Evolutionary conservation across 1,140 invertebrate genomes (phyloP).

Genomic region (Himalopsyche phryganea): DNA sequence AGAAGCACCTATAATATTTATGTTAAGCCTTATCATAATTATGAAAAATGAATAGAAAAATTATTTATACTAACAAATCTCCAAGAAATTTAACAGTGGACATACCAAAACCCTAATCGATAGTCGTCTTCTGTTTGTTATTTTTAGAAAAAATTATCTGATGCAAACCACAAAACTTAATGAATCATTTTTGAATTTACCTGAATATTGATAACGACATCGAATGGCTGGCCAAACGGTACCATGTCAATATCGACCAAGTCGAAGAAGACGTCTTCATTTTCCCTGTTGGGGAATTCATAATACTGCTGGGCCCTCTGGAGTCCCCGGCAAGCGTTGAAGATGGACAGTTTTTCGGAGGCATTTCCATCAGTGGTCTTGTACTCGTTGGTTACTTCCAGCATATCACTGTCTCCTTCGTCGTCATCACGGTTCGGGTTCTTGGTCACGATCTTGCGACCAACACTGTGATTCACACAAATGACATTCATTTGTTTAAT

Average conservation of each 20-base stretch:
- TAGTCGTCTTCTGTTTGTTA: too few species aligned
- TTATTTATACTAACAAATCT: too few species aligned
- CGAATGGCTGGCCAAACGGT: conserved; percentile 63
- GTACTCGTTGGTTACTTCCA: conserved; percentile 67
- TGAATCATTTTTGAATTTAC: too few species aligned
- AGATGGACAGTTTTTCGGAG: conserved; percentile 61
- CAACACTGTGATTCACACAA: conserved; percentile 58
- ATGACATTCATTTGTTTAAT: too few species aligned
- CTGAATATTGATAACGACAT: conserved; percentile 62
- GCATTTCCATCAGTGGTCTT: conserved; percentile 66
- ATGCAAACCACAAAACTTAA: too few species aligned
- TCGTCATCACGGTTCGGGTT: conserved; percentile 58
- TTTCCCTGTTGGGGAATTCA: conserved; percentile 52
- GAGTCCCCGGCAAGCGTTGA: conserved; percentile 61
- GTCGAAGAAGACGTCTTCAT: conserved; percentile 65
- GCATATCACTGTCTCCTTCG: conserved; percentile 60
- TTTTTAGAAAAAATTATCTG: too few species aligned
- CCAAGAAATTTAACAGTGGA: too few species aligned
- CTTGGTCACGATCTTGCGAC: conserved; percentile 72
- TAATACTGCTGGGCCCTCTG: conserved; percentile 59
- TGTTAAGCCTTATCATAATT: too few species aligned
- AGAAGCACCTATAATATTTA: too few species aligned
- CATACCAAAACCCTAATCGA: too few species aligned
- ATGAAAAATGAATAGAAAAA: too few species aligned
- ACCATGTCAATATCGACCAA: conserved; percentile 65